Percentiles rank a stretch among this genome's conserved stretches.
Conservation (phyloP, 2,113 vertebrate genomes). For the Urocynchramus pylzowi region DNA sequence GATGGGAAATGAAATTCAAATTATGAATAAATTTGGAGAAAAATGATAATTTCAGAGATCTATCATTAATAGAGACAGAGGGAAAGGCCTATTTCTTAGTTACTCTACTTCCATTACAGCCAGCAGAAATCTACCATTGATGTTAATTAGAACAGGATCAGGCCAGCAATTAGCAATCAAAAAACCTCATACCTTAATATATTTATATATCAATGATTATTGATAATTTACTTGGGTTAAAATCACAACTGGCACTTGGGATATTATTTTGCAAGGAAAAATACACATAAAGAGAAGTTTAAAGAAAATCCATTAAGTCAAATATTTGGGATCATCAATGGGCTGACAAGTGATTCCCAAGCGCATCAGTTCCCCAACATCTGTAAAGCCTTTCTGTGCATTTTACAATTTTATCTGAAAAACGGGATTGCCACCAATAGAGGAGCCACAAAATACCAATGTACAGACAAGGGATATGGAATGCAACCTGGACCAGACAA, state of each 20-base stretch:
- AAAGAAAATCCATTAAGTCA: neutral
- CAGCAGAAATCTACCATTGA: neutral
- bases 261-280: neutral
- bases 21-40: neutral
- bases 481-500: neutral
- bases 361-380: neutral
- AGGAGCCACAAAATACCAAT: neutral
- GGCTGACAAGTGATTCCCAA: neutral
- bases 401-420: neutral
- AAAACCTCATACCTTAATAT: accelerated
- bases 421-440: neutral
- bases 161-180: neutral
- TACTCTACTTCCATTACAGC: neutral
- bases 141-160: neutral
- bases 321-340: neutral
- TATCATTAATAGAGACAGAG: neutral
- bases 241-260: neutral
- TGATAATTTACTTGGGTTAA: neutral
- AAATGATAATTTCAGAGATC: neutral
- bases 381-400: neutral
- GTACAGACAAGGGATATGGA: neutral
- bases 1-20: neutral
- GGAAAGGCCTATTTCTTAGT: neutral
- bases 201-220: neutral
- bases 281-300: neutral